A percentile compares a stretch with the other conserved stretches of the same genome.
These are phyloP conservation scores for Phallusia fumigata DNA, from an alignment of 23 tunicate genomes.

Conservation along the genomic window DNA sequence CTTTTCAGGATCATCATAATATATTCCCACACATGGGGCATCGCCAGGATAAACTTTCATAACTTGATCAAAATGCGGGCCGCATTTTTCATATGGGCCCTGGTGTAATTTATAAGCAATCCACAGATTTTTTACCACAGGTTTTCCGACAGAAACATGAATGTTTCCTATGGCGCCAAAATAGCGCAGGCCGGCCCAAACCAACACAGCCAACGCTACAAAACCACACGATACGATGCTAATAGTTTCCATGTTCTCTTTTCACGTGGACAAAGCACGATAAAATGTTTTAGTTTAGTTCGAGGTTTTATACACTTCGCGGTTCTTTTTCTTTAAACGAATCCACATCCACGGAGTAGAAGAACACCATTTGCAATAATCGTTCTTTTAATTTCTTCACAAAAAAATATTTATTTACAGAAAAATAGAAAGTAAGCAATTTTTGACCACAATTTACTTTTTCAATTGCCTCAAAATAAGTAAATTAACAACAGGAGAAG, in stretches of 20 bases:
- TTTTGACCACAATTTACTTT: too few relatives aligned
- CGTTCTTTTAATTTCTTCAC: too few relatives aligned
- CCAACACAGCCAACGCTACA: neutral
- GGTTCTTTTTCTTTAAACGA: too few relatives aligned
- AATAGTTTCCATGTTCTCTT: neutral
- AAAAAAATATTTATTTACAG: too few relatives aligned
- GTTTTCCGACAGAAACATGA: constrained; percentile 32
- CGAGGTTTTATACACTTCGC: too few relatives aligned
- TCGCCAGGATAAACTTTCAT: constrained; percentile 24
- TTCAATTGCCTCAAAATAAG: neutral
- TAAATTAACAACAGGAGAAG: neutral
- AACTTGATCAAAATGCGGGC: constrained; percentile 36
- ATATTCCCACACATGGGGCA: constrained; percentile 24
- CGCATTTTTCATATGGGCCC: constrained; percentile 46
- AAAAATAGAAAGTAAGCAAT: too few relatives aligned
- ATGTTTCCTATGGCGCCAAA: constrained; percentile 23
- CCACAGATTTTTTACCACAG: constrained; percentile 32
- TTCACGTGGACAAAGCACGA: neutral
- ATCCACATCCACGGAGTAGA: too few relatives aligned
- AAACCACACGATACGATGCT: too few relatives aligned
- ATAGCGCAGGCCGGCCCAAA: constrained; percentile 10
- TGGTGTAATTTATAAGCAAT: constrained; percentile 37
- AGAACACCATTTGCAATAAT: too few relatives aligned
- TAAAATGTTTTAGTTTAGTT: too few relatives aligned
- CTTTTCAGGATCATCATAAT: constrained; percentile 41